Conservation (phyloP, 2,797 vertebrate genomes). For the Sparus aurata region DNA sequence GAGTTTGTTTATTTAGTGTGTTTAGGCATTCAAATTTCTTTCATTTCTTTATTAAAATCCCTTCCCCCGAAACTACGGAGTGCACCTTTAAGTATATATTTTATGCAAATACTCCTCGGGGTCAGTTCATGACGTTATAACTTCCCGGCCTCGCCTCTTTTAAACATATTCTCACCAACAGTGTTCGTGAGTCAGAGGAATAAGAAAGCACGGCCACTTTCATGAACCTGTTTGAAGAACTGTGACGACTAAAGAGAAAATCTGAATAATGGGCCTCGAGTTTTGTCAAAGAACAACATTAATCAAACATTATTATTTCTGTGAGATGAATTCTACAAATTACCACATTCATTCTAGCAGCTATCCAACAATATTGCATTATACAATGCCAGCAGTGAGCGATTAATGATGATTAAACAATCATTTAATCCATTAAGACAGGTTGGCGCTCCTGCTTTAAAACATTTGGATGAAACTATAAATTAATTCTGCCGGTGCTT, state of each 20-base stretch:
- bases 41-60: too few species aligned
- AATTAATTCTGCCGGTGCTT: slow-evolving; percentile 41
- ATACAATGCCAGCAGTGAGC: neutral
- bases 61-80: too few species aligned
- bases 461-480: slow-evolving; percentile 45
- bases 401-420: slow-evolving; percentile 1
- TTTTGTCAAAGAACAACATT: slow-evolving; percentile 3
- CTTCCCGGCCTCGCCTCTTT: neutral
- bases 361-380: slow-evolving; percentile 2
- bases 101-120: slow-evolving; percentile 1
- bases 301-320: slow-evolving; percentile 7
- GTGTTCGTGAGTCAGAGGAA: neutral
- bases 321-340: slow-evolving; percentile 7
- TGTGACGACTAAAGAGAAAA: neutral
- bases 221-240: neutral
- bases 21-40: too few species aligned
- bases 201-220: slow-evolving; percentile 7
- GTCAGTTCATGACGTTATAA: slow-evolving; percentile 10
- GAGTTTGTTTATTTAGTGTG: too few species aligned
- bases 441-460: slow-evolving; percentile 9
- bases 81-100: neutral
- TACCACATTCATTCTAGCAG: slow-evolving; percentile 2
- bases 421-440: slow-evolving; percentile 39
- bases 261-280: neutral
- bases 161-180: neutral